These are phyloP conservation scores for Myrmecophaga tridactyla DNA, from an alignment of 2,113 vertebrate species.

Conservation along the genomic window DNA sequence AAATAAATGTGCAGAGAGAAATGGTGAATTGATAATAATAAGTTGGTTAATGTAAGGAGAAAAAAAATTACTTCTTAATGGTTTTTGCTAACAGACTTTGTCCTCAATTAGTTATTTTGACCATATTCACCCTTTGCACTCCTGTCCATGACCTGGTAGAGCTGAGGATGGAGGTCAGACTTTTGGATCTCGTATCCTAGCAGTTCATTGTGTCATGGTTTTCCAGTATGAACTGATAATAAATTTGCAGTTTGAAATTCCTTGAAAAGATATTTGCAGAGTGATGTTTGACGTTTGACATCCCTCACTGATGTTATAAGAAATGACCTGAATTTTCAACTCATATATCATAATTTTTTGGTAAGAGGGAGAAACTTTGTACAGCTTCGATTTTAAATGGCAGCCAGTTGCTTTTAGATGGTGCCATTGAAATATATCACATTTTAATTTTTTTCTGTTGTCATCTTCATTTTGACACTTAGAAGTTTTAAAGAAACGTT, in stretches of 20 bases:
- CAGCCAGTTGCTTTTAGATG: constrained; percentile 78
- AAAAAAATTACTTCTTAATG: not conserved
- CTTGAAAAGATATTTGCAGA: constrained; percentile 18
- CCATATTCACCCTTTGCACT: not conserved
- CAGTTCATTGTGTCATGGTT: not conserved
- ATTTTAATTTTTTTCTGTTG: constrained; percentile 78
- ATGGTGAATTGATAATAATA: not conserved
- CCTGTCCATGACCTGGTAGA: not conserved
- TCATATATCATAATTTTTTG: constrained; percentile 43
- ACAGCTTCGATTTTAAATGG: constrained; percentile 74
- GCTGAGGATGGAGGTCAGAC: not conserved
- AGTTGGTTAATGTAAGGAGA: not conserved
- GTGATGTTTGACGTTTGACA: constrained; percentile 57
- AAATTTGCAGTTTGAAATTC: not conserved
- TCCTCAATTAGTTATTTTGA: not conserved
- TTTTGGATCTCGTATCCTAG: not conserved
- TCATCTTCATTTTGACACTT: constrained; percentile 80
- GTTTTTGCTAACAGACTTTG: not conserved
- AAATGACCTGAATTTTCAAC: constrained; percentile 55
- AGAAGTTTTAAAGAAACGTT: constrained; percentile 78
- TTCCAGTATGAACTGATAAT: not conserved
- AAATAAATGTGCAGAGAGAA: not conserved
- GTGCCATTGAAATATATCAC: constrained; percentile 77
- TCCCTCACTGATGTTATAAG: constrained; percentile 43
- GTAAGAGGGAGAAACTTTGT: constrained; percentile 58